Base-by-base conservation (phyloP, 2,113 vertebrate species). In the Odontesthes bonariensis region DNA sequence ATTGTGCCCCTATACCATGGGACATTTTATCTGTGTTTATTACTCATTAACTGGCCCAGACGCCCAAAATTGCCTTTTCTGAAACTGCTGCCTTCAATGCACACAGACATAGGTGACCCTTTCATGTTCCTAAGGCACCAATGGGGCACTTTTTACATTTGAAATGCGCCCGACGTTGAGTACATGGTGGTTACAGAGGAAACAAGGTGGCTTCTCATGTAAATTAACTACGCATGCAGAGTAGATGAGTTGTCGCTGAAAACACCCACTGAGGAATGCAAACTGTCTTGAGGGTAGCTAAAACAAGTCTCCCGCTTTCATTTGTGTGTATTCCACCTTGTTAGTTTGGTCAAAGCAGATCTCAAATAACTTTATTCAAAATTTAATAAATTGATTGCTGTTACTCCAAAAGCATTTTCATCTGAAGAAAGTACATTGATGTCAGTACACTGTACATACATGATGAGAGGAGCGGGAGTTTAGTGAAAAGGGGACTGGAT, bases 191-290 rank as follows among this genome's bases (percentile, higher is more conserved):
- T 59, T 73, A 56, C 44, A 17, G 35, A 67, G 64, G 35, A 17
- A 27, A 64, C 22, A 11, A 46, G 38, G 58, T 22, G 2, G 58
- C 58, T 88, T 88, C 47, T 51, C n/a, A 86, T 87, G 85, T 79
- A 86, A 88, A 92, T 86, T 52, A 82, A 53, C 27, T 1, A 61
- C 71, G 80, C 80, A 79, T 85, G 73, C 85, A 79, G 69, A 90
- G 59, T 1, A 32, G 72, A 79, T 69, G 77, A 71, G 58, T 61
- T 68, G 51, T 69, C 60, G 73, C 14, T 69, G 53, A 73, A 81
- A 82, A 68, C 79, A 78, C 67, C 73, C 60, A 65, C 54, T 16
- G 56, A 61, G 63, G 63, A 73, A 55, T 33, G 42, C n/a, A 60
- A 47, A 73, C 42, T 51, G 44, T 70, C 64, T 56, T 22, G n/a